Evolutionary conservation across 1,140 invertebrate species (phyloP).

Genomic region (Ceratina calcarata): DNA sequence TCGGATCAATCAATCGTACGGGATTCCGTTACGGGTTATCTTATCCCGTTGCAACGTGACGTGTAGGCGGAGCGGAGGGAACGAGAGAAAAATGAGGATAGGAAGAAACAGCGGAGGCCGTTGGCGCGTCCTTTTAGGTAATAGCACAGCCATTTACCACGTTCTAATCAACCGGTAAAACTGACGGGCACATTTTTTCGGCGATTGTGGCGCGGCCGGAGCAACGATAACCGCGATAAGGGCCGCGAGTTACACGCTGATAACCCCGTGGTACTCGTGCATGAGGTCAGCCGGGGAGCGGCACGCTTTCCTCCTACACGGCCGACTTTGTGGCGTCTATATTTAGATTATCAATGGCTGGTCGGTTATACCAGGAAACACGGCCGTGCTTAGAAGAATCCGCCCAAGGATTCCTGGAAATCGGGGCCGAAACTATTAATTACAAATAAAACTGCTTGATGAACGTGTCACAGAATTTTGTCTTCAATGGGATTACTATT

Average conservation of each 20-base stretch:
- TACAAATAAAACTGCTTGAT: not conserved
- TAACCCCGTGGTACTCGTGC: slow-evolving; percentile 45
- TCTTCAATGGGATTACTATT: too few relatives aligned
- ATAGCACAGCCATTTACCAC: not conserved
- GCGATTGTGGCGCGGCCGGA: not conserved
- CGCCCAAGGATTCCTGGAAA: slow-evolving; percentile 38
- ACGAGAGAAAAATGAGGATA: not conserved
- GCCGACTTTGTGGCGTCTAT: slow-evolving; percentile 48
- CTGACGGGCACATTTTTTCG: slow-evolving; percentile 40
- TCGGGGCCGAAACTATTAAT: not conserved
- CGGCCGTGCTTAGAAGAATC: slow-evolving; percentile 18
- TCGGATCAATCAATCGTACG: not conserved
- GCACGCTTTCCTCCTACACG: slow-evolving; percentile 51
- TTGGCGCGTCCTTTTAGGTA: too few relatives aligned
- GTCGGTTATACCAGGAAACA: slow-evolving; percentile 45
- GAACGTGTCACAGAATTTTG: too few relatives aligned
- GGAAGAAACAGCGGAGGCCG: too few relatives aligned
- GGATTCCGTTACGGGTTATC: not conserved
- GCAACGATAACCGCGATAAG: slow-evolving; percentile 49
- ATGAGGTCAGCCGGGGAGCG: slow-evolving; percentile 43
- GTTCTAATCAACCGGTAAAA: slow-evolving; percentile 26
- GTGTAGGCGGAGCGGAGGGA: too few relatives aligned
- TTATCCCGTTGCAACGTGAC: not conserved
- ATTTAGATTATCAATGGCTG: slow-evolving; percentile 62
- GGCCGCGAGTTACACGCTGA: slow-evolving; percentile 32